Conservation (phyloP, 2,888 invertebrate species). For the Diplazon laetatorius region DNA sequence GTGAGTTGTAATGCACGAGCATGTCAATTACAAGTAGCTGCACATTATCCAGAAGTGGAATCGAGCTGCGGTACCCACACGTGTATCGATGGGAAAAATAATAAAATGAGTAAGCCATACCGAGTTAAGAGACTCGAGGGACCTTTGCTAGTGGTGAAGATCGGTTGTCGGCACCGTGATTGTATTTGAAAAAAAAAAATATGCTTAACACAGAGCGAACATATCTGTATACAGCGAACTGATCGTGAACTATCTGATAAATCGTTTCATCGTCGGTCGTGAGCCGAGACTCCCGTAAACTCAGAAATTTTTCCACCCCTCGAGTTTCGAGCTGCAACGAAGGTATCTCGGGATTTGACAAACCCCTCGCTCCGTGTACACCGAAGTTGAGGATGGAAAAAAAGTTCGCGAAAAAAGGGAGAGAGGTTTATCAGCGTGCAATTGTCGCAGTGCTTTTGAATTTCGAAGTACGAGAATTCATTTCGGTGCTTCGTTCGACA, state of each 20-base stretch:
- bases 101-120: neutral
- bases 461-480: slow-evolving; percentile 1
- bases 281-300: neutral
- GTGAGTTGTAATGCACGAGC: slow-evolving; percentile 3
- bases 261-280: slow-evolving; percentile 18
- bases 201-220: neutral
- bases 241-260: slow-evolving; percentile 15
- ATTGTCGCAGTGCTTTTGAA: slow-evolving; percentile 63
- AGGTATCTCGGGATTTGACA: slow-evolving; percentile 66
- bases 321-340: slow-evolving; percentile 4
- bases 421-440: slow-evolving; percentile 74
- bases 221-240: slow-evolving; percentile 10
- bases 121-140: neutral
- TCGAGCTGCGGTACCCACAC: neutral
- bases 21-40: slow-evolving; percentile 9
- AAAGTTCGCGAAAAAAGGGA: slow-evolving; percentile 6
- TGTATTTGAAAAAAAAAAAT: neutral
- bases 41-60: neutral
- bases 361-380: slow-evolving; percentile 65
- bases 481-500: slow-evolving; percentile 3
- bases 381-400: slow-evolving; percentile 3
- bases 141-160: neutral
- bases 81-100: slow-evolving; percentile 9
- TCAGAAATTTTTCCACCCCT: neutral
- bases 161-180: neutral